Evolutionary conservation across 1,140 invertebrate species (phyloP).

Genomic region (Drosophila mojavensis): DNA sequence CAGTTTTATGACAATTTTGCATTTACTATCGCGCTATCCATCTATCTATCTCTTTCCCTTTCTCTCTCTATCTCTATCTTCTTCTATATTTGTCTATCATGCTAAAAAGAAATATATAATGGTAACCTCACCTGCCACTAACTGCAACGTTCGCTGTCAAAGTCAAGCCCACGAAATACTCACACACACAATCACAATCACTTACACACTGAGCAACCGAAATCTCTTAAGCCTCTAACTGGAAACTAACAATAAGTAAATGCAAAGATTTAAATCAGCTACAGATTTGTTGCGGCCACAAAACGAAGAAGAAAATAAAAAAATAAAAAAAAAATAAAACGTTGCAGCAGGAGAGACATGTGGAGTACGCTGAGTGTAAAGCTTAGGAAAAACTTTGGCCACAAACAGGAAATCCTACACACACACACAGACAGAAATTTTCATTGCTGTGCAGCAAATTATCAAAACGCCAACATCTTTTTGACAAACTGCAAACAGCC

Average conservation of each 20-base stretch:
- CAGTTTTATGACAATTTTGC: too few species aligned
- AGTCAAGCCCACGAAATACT: constrained; percentile 53
- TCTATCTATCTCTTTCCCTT: too few species aligned
- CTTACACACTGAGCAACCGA: constrained; percentile 18
- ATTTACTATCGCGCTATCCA: too few species aligned
- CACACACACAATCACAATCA: constrained; percentile 15
- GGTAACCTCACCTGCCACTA: constrained; percentile 24
- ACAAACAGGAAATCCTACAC: constrained; percentile 80
- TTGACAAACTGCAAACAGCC: constrained; percentile 77
- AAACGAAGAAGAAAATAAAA: constrained; percentile 26
- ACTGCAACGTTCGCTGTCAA: constrained; percentile 46
- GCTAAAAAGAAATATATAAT: constrained; percentile 1
- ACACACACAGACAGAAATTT: constrained; percentile 30
- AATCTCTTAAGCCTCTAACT: constrained; percentile 61
- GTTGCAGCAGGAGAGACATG: constrained; percentile 21
- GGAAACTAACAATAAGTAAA: constrained; percentile 75
- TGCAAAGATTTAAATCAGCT: constrained; percentile 73
- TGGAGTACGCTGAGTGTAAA: constrained; percentile 22
- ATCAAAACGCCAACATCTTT: constrained; percentile 83
- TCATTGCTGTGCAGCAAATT: constrained; percentile 65
- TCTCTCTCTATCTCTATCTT: constrained; percentile 9
- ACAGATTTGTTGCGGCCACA: constrained; percentile 64
- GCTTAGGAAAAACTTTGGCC: constrained; percentile 42
- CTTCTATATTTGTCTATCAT: background rate
- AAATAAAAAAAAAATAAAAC: constrained; percentile 30